These are phyloP conservation scores for Nothobranchius furzeri DNA, from an alignment of 2,113 vertebrate species.

Conservation along the genomic window DNA sequence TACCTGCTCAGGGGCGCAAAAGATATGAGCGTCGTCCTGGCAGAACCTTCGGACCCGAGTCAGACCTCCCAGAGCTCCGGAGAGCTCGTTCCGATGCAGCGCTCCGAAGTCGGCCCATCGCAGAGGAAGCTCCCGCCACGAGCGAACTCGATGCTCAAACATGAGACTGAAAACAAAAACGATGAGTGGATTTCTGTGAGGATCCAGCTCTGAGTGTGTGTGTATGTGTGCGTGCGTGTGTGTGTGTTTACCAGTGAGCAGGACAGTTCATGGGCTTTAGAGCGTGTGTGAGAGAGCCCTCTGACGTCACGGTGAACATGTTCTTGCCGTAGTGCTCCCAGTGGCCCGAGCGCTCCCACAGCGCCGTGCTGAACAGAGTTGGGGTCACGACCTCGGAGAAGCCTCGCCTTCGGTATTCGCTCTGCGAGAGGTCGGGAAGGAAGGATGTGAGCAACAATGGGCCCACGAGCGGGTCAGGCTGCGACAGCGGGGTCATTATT, in stretches of 20 bases:
- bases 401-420: conserved; percentile 85
- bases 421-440: conserved; percentile 70
- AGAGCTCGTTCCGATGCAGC: conserved; percentile 89
- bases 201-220: not conserved
- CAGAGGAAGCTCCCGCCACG: conserved; percentile 91
- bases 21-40: conserved; percentile 93
- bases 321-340: conserved; percentile 91
- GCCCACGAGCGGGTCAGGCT: conserved; percentile 17
- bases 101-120: conserved; percentile 92
- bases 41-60: conserved; percentile 88
- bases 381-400: conserved; percentile 92
- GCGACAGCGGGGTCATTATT: conserved; percentile 31
- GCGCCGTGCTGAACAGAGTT: conserved; percentile 83
- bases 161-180: conserved; percentile 81
- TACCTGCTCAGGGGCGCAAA: conserved; percentile 90
- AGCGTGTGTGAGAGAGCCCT: conserved; percentile 79
- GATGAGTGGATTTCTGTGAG: not conserved
- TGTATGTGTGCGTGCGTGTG: not conserved
- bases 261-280: conserved; percentile 98
- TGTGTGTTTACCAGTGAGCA: conserved; percentile 87
- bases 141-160: conserved; percentile 89
- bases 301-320: conserved; percentile 86
- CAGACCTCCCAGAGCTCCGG: conserved; percentile 84
- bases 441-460: conserved; percentile 37
- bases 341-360: conserved; percentile 92